Evolutionary conservation across 2,888 invertebrate species (phyloP).

Genomic region (Dasypogon diadema): DNA sequence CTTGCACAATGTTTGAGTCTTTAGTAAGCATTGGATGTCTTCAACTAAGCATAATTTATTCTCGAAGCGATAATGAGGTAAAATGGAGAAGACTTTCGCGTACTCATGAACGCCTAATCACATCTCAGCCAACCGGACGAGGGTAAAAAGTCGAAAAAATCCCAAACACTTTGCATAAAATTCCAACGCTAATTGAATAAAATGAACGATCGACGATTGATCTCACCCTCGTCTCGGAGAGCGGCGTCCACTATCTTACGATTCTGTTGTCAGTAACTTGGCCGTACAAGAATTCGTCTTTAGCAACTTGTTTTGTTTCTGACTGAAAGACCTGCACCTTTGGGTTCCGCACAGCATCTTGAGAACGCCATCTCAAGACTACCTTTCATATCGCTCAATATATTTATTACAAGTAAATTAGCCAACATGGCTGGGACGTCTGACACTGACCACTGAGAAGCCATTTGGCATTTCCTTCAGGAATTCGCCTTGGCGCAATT

Average conservation of each 20-base stretch:
- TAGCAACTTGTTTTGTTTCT: conserved; percentile 35
- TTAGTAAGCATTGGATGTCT: conserved; percentile 46
- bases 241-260: conserved; percentile 13
- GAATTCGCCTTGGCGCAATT: background rate
- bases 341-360: background rate
- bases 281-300: conserved; percentile 51
- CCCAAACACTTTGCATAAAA: conserved; percentile 60
- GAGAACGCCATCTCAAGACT: conserved; percentile 40
- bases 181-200: conserved; percentile 62
- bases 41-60: conserved; percentile 65
- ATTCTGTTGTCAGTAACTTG: conserved; percentile 23
- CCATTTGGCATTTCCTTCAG: background rate
- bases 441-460: conserved; percentile 32
- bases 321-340: conserved; percentile 1
- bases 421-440: conserved; percentile 44
- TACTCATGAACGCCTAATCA: conserved; percentile 46
- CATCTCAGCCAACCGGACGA: conserved; percentile 29
- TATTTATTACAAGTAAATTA: conserved; percentile 59
- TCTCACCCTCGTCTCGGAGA: conserved; percentile 48
- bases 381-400: conserved; percentile 59
- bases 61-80: conserved; percentile 68
- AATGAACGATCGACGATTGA: conserved; percentile 60
- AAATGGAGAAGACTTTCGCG: conserved; percentile 59
- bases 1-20: conserved; percentile 41
- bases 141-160: conserved; percentile 7